Conservation (phyloP, 2,888 invertebrate genomes). For the Erynnis tages region DNA sequence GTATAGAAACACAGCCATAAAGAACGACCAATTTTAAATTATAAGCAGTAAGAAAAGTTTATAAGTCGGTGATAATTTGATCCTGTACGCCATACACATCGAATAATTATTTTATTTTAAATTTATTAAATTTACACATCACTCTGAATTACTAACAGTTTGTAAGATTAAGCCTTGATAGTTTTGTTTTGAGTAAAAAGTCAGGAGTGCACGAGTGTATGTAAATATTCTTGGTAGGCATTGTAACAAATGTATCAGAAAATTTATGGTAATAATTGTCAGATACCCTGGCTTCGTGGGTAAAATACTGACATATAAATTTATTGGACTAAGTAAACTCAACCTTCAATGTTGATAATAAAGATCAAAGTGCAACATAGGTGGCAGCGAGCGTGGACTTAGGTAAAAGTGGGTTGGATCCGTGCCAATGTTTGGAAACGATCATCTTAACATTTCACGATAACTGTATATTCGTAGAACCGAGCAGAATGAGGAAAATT, state of each 20-base stretch:
- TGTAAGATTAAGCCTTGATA: too few relatives aligned
- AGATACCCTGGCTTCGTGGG: conserved; percentile 12
- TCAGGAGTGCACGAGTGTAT: neutral
- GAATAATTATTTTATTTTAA: too few relatives aligned
- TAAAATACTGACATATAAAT: conserved; percentile 23
- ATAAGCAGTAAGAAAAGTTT: too few relatives aligned
- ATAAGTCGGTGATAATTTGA: too few relatives aligned
- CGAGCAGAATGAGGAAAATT: conserved; percentile 54
- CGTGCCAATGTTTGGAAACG: conserved; percentile 60
- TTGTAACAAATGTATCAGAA: conserved; percentile 29
- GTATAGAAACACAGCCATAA: too few relatives aligned
- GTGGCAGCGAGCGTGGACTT: conserved; percentile 35
- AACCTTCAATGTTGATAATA: conserved; percentile 10
- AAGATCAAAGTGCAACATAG: neutral
- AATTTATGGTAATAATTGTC: conserved; percentile 29
- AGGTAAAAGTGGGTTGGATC: conserved; percentile 53
- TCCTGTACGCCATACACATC: too few relatives aligned
- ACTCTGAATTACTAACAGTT: too few relatives aligned
- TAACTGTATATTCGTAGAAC: conserved; percentile 58
- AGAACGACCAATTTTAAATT: too few relatives aligned
- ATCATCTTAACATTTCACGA: conserved; percentile 61
- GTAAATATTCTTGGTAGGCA: conserved; percentile 2
- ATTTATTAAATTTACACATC: too few relatives aligned
- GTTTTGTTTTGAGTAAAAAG: too few relatives aligned
- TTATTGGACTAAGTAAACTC: neutral